phyloP scores from a whole-genome alignment of 2,797 vertebrate species.

The Chelmon rostratus region DNA sequence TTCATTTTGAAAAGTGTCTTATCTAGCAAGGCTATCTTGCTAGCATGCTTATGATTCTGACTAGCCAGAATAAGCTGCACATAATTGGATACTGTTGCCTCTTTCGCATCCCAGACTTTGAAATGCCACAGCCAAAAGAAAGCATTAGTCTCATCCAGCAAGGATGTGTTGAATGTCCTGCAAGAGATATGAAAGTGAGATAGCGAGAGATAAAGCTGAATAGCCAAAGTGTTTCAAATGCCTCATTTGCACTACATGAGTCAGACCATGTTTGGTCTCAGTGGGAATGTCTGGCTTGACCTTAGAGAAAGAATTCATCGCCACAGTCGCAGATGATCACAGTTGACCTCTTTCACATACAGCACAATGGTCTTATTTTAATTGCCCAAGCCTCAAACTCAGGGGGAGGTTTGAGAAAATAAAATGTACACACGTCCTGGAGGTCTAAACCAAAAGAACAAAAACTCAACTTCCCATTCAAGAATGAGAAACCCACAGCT shows the following conservation, averaged over 20 bases:
- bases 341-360: constrained; percentile 70
- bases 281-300: constrained; percentile 75
- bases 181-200: constrained; percentile 78
- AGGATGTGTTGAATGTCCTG: constrained; percentile 74
- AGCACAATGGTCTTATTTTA: constrained; percentile 74
- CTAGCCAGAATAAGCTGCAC: constrained; percentile 72
- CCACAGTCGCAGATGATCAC: constrained; percentile 67
- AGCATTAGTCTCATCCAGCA: constrained; percentile 74
- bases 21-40: constrained; percentile 74
- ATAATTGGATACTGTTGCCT: constrained; percentile 80
- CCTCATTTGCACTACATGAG: constrained; percentile 83
- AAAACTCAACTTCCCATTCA: constrained; percentile 23
- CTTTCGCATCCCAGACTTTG: constrained; percentile 58
- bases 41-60: constrained; percentile 71
- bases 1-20: constrained; percentile 75
- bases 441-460: constrained; percentile 56
- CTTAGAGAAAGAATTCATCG: constrained; percentile 78
- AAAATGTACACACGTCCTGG: constrained; percentile 57
- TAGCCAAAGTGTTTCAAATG: constrained; percentile 79
- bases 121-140: constrained; percentile 81
- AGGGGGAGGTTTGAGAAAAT: constrained; percentile 57
- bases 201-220: constrained; percentile 77
- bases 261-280: constrained; percentile 78
- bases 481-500: constrained; percentile 35
- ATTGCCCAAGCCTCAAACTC: constrained; percentile 67